Base-by-base conservation (phyloP, 2,888 invertebrate genomes). In the Drosophila sordidapex region DNA sequence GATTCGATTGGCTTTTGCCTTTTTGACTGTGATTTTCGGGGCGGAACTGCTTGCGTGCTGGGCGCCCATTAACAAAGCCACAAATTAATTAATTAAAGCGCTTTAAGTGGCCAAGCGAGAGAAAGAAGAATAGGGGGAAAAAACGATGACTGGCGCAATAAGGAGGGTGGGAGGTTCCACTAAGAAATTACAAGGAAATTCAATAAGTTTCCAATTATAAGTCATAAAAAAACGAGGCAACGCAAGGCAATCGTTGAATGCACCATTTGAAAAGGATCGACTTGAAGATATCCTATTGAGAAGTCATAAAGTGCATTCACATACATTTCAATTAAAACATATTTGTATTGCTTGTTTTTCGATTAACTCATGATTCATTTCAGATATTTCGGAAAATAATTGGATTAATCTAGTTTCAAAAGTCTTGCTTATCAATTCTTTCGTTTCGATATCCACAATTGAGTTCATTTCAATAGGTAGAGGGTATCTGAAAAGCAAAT, bases 51-150 rank as follows among this genome's bases (percentile, higher is more conserved):
- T 87, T 73, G 90, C 85, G 85, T 85, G 85, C 48, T 74, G 59
- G 52, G 36, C 40, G 60, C 62, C 69, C 90, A 85, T 85, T 82
- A 89, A 79, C 70, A 84, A 81, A 62, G 82, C 86, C 68, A 68
- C 76, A 89, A 89, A 85, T 85, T 85, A 85, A 85, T 85, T 85
- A 85, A 89, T 89, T 85, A 85, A 85, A 85, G 75, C 79, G 74
- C 80, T 79, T 82, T 62, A 79, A 79, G 89, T 82, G 65, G 71
- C 64, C 63, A 48, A 13, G 10, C 38, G 15, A 62, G 49, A 46
- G 48, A 10, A 43, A 13, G 25, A 21, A n/a, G 18, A 10, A 25
- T n/a, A 18, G 29, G 6, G 8, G 21, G 2, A 27, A 38, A 65
- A 43, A 60, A 48, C 25, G 36, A 31, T 35, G 59, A 56, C 70